Conservation (phyloP, 1,140 invertebrate species). For the Bombus vancouverensis region DNA sequence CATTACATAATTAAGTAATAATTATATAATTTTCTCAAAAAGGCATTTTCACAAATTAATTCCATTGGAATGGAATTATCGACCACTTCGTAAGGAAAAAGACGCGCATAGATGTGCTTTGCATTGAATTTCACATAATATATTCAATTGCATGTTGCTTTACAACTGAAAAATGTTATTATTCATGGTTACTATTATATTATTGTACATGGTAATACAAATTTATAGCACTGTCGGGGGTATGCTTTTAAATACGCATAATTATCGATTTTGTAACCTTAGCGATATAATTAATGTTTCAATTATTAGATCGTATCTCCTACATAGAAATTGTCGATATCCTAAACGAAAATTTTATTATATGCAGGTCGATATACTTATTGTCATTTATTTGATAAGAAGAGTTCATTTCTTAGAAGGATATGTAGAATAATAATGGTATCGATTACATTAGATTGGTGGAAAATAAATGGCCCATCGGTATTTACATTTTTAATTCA, state of each 20-base stretch:
- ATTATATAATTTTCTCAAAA: background rate
- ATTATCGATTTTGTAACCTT: background rate
- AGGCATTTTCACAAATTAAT: slow-evolving; percentile 4
- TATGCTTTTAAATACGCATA: background rate
- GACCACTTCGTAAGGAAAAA: background rate
- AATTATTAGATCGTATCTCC: background rate
- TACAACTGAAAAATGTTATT: background rate
- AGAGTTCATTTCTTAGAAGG: background rate
- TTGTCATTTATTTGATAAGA: background rate
- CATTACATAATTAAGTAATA: background rate
- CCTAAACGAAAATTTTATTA: background rate
- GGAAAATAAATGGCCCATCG: background rate
- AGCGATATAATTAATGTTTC: background rate
- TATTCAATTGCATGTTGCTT: background rate
- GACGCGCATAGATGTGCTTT: background rate
- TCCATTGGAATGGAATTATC: slow-evolving; percentile 7
- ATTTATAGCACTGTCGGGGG: background rate
- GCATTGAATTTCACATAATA: background rate
- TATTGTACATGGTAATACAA: background rate
- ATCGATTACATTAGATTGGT: background rate
- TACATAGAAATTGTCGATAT: background rate
- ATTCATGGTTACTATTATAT: background rate
- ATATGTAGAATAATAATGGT: too few relatives aligned
- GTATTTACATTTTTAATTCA: too few relatives aligned
- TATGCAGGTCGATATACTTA: background rate